Base-by-base conservation (phyloP, 2,888 invertebrate genomes). In the Idaea dimidiata region DNA sequence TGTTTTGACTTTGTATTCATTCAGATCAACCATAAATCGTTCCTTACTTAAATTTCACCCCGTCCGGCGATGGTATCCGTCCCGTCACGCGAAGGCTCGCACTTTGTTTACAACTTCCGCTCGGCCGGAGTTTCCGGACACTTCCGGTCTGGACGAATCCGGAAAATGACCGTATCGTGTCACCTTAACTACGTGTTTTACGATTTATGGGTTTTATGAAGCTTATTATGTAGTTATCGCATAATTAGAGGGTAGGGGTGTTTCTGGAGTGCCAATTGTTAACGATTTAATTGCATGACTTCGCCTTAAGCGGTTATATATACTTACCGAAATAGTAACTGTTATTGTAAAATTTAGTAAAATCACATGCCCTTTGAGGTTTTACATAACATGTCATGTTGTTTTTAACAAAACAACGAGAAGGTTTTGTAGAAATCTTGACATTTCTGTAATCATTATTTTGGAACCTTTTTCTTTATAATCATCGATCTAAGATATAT, bases 81-180 rank as follows among this genome's bases (percentile, higher is more conserved):
- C 64, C 67, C 72, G 69, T 81, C 89, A 90, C 91, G 90, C 89
- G 85, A 91, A 88, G 88, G 84, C 89, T 89, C 86, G 83, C 88
- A 88, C 88, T 90, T 89, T 90, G 89, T 90, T 88, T 88, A 89
- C 90, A 86, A 88, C 89, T 88, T 88, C 88, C 88, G 86, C 81
- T 67, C 71, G 74, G 75, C 65, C 62, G 72, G 71, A 64, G 66
- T 70, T 78, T 83, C 83, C 82, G 82, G 80, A 76, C 78, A 76
- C 79, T 74, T 75, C 18, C 62, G 59, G 57, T 57, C 66, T 81
- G 82, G 80, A 76, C 78, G 76, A 79, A 74, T 75, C 54, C 62
- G 58, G 56, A 59, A 63, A 56, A 56, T 17, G 56, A 17, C 85
- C 87, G 88, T 89, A 89, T 78, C 85, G 84, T 89, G 89, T 89